Evolutionary conservation across 1,140 invertebrate genomes (phyloP), one percentile per base, ranked within the genome.

Genomic region (Choristoneura fumiferana): DNA sequence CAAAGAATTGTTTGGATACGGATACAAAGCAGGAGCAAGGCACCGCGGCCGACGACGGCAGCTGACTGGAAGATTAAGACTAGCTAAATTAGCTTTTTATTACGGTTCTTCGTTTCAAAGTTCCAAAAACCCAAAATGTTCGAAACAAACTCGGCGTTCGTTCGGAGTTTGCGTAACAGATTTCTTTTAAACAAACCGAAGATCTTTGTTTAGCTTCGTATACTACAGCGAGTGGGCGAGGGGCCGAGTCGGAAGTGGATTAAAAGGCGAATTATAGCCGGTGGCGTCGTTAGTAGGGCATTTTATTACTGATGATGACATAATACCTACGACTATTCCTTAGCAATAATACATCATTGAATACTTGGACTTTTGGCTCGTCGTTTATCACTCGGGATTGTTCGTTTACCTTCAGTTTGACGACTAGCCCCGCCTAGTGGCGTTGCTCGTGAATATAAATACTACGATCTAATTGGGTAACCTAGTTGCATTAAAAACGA

Each of bases 1-100:
- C 81, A 84, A 84, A 84, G 77, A 76, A 74, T 69, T 63, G 63
- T 59, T 57, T 49, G 49, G 45, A 22, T 54, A 15, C 13, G 58
- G 73, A 80, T 70, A 69, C 60, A 60, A 74, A 70, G 37, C 78
- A 76, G 63, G 49, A 71, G 59, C 55, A 34, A 34, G 58, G 36
- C 52, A 59, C 35, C 66, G 74, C 62, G 68, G 58, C 58, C 49
- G 33, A 55, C 39, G 67, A 68, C 68, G 60, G 54, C 35, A 15
- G 40, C 40, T n/a, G 43, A 22, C 43, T 49, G 22, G 43, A 49
- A 49, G 43, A 49, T 49, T 13, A 49, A 29, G 43, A 49, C 22
- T 10, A 29, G 22, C 29, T 10, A 4, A 22, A 45, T 22, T 45
- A 10, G 40, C 17, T n/a, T 45, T 45, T 45, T 17, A 40, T 45